Evolutionary conservation across 2,888 invertebrate species (phyloP).

Genomic region (Spodoptera picta): DNA sequence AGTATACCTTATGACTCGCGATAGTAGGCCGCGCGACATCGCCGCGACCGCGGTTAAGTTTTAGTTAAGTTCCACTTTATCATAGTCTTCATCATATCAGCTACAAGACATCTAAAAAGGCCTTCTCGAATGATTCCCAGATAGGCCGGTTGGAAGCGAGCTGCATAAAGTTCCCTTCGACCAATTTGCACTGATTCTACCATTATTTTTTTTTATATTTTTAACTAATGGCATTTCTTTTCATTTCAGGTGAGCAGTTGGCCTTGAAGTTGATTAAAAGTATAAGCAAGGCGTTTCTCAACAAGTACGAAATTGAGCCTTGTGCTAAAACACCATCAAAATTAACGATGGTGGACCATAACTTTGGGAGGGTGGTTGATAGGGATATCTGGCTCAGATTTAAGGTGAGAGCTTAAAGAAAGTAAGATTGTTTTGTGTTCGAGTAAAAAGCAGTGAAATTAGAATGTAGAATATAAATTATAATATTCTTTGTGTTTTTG

Average conservation of each 20-base stretch:
- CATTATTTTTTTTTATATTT: too few species aligned
- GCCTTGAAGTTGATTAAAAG: slow-evolving; percentile 70
- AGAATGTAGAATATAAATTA: background rate
- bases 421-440: background rate
- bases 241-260: slow-evolving; percentile 75
- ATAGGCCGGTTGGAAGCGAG: too few species aligned
- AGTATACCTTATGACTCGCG: too few species aligned
- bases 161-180: too few species aligned
- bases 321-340: slow-evolving; percentile 68
- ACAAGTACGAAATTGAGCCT: slow-evolving; percentile 68
- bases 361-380: slow-evolving; percentile 74
- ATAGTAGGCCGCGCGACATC: too few species aligned
- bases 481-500: too few species aligned
- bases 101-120: too few species aligned
- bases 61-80: too few species aligned
- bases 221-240: background rate
- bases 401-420: slow-evolving; percentile 49
- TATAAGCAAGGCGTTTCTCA: slow-evolving; percentile 67
- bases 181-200: too few species aligned
- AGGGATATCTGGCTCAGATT: slow-evolving; percentile 78
- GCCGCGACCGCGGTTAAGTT: too few species aligned
- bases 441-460: background rate
- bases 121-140: too few species aligned
- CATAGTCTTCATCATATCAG: too few species aligned
- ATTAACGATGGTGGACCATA: slow-evolving; percentile 70